Base-by-base conservation (phyloP, 2,888 invertebrate genomes). In the Nomada lathburiana region DNA sequence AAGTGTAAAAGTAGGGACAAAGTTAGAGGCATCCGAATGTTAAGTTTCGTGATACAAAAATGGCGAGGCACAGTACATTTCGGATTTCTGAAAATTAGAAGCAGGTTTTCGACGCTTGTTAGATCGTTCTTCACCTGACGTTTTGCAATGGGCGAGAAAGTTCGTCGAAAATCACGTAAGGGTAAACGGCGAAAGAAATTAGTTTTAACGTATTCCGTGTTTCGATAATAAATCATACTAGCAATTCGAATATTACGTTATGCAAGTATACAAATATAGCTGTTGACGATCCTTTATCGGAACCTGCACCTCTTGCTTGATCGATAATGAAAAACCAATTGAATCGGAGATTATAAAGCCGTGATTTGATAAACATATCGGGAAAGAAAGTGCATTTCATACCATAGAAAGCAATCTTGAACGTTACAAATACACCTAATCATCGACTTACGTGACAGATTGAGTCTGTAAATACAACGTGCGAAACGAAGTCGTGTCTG, bases 131-230 rank as follows among this genome's bases (percentile, higher is more conserved):
- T 70, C 55, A 26, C 50, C 42, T n/a, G 7, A 18, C 9, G 47
- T 79, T 78, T 70, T n/a, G 79, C 64, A 60, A 65, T 42, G 42
- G 20, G 9, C 18, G 71, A 67, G 80, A 79, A 80, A 80, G 80
- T 62, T 36, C 13, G 16, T 16, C 47, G 36, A 71, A 71, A 71
- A 55, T 50, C n/a, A 11, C 50, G 20, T 16, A 11, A 64, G 3
- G 16, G 18, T 18, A 20, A 57, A 36, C 11, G 26, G 36, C 7
- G 20, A 13, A 52, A 44, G 44, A 55, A 55, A 63, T 50, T 63
- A 13, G 13, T 4, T 10, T 7, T 13, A 2, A n/a, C 11, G 7
- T 29, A 18, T 20, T 62, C 42, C 10, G 36, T 42, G 2, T 11
- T 20, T 42, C 7, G 9, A 11, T n/a, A 20, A 57, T 57, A 23